These are phyloP conservation scores for Melikaiella ostensackeni DNA, from an alignment of 2,888 invertebrate genomes.

Conservation along the genomic window DNA sequence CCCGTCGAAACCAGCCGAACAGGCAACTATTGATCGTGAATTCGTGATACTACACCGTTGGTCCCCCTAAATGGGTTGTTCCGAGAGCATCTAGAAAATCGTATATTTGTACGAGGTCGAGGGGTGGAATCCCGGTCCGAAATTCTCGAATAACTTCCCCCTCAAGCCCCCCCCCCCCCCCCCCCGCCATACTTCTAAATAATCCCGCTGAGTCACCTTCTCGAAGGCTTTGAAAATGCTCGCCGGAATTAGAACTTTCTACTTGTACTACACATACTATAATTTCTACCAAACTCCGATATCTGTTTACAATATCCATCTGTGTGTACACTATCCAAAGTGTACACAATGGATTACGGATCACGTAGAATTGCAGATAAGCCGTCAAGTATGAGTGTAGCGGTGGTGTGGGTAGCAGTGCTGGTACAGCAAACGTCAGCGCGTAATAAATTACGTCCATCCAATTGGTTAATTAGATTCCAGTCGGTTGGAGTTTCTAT, in stretches of 20 bases:
- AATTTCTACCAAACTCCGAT: neutral
- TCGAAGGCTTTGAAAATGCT: neutral
- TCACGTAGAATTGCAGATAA: constrained; percentile 24
- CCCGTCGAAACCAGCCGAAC: constrained; percentile 70
- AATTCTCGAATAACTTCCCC: constrained; percentile 34
- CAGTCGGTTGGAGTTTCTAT: constrained; percentile 48
- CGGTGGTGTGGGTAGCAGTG: neutral
- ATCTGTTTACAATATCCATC: neutral
- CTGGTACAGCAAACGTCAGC: constrained; percentile 9
- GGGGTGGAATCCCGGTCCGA: neutral
- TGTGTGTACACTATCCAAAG: neutral
- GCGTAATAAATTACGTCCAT: constrained; percentile 48
- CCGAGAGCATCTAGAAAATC: constrained; percentile 51
- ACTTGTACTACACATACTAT: neutral
- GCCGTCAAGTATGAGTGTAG: constrained; percentile 9
- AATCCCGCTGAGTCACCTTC: neutral
- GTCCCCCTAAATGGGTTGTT: constrained; percentile 51
- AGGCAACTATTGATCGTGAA: constrained; percentile 68
- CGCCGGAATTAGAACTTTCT: neutral
- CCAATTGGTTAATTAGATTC: constrained; percentile 59
- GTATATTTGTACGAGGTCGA: constrained; percentile 32
- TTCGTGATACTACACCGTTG: constrained; percentile 61
- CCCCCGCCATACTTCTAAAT: neutral
- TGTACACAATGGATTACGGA: constrained; percentile 3
- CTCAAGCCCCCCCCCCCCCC: neutral